phyloP scores from a whole-genome alignment of 2,797 vertebrate genomes.

The Chloroceryle inda region DNA sequence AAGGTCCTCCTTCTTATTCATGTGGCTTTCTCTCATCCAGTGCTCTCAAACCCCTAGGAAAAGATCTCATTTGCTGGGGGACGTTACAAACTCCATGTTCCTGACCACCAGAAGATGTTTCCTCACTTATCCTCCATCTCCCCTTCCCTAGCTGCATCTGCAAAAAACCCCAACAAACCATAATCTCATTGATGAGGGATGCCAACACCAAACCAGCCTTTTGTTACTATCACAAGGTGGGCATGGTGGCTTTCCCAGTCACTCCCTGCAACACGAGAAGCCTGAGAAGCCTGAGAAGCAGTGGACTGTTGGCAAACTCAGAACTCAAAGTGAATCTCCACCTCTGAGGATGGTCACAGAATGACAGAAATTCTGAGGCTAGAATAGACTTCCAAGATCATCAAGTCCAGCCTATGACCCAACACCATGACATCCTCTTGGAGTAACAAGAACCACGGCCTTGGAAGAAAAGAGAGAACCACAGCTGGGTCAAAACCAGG shows the following conservation, averaged over 20 bases:
- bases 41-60: neutral
- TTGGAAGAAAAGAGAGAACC: neutral
- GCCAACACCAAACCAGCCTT: neutral
- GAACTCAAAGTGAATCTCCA: neutral
- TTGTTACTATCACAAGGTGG: fast-evolving
- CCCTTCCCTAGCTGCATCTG: neutral
- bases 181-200: neutral
- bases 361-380: too few relatives aligned
- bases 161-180: neutral
- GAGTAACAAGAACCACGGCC: neutral
- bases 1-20: neutral
- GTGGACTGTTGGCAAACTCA: neutral
- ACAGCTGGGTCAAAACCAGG: neutral
- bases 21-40: neutral
- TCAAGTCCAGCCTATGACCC: too few relatives aligned
- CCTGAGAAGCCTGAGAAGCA: neutral
- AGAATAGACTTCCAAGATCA: too few relatives aligned
- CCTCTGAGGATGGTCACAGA: neutral
- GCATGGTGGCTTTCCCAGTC: neutral
- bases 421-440: neutral
- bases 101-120: neutral
- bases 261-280: neutral
- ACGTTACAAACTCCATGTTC: neutral
- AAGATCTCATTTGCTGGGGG: neutral
- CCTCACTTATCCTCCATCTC: neutral